A percentile compares a stretch with the other conserved stretches of the same genome.
Conservation (phyloP, 2,888 invertebrate genomes). For the Yponomeuta sedellus region DNA sequence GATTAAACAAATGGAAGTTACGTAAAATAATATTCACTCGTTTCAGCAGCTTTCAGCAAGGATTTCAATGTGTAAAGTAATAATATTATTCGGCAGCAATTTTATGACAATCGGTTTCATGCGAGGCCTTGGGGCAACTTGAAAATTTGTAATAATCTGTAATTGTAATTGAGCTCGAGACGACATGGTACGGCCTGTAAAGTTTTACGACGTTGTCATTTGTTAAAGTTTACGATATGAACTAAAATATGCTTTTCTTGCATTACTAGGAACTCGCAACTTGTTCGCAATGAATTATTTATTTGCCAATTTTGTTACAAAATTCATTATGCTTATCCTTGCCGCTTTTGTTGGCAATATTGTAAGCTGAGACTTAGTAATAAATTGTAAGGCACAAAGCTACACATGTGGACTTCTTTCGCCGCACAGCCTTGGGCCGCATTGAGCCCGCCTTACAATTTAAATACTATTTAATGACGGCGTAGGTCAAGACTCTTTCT, state of each 20-base stretch:
- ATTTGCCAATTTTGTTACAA: slow-evolving; percentile 55
- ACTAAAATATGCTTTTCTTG: slow-evolving; percentile 59
- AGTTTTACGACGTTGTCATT: slow-evolving; percentile 69
- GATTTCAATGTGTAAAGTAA: neutral
- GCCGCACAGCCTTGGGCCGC: neutral
- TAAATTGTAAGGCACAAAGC: slow-evolving; percentile 43
- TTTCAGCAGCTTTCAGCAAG: neutral
- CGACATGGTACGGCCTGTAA: slow-evolving; percentile 56
- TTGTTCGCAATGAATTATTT: slow-evolving; percentile 66
- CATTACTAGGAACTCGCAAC: slow-evolving; percentile 53
- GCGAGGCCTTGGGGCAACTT: slow-evolving; percentile 28
- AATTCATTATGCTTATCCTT: slow-evolving; percentile 55
- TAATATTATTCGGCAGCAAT: neutral
- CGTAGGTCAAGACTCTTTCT: neutral
- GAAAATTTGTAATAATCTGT: slow-evolving; percentile 71
- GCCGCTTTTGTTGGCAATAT: slow-evolving; percentile 42
- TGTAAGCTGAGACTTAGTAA: slow-evolving; percentile 27
- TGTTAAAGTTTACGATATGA: slow-evolving; percentile 64
- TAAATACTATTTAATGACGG: neutral
- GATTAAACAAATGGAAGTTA: too few species aligned
- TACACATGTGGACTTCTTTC: neutral
- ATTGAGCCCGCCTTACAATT: slow-evolving; percentile 6
- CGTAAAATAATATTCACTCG: too few species aligned
- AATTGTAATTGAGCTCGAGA: slow-evolving; percentile 68
- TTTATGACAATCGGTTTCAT: neutral